Conservation (phyloP, 2,888 invertebrate genomes). For the Hirtodrosophila trivittata region DNA sequence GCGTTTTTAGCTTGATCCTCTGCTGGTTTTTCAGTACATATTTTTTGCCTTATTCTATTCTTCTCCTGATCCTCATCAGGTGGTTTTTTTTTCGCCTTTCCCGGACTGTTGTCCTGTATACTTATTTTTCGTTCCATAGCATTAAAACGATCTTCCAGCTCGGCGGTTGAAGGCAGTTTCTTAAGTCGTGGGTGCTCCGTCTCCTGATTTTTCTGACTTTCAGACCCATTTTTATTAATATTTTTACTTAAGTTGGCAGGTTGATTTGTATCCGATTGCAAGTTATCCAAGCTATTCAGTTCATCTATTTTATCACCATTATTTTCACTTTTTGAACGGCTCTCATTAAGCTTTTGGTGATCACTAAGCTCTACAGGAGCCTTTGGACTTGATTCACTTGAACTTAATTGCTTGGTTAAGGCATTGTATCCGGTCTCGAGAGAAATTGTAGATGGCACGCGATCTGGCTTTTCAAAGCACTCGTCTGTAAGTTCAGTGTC, state of each 20-base stretch:
- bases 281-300: slow-evolving; percentile 12
- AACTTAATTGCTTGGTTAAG: slow-evolving; percentile 62
- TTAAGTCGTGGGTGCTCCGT: slow-evolving; percentile 48
- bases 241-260: slow-evolving; percentile 22
- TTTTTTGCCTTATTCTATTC: not conserved
- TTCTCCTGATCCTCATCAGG: slow-evolving; percentile 61
- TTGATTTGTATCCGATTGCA: slow-evolving; percentile 27
- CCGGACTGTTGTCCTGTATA: slow-evolving; percentile 57
- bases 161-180: slow-evolving; percentile 75
- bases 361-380: slow-evolving; percentile 50
- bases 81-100: slow-evolving; percentile 73
- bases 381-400: slow-evolving; percentile 53
- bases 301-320: slow-evolving; percentile 41
- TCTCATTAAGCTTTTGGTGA: slow-evolving; percentile 29
- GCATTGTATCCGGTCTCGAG: slow-evolving; percentile 67
- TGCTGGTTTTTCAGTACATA: not conserved
- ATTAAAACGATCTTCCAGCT: slow-evolving; percentile 77
- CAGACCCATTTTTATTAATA: slow-evolving; percentile 12
- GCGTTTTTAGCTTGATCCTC: not conserved
- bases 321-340: slow-evolving; percentile 32
- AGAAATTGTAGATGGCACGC: slow-evolving; percentile 69
- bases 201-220: slow-evolving; percentile 3
- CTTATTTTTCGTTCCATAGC: slow-evolving; percentile 69
- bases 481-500: slow-evolving; percentile 10
- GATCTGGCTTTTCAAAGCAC: slow-evolving; percentile 44